Conservation (phyloP, 2,888 invertebrate genomes). For the Dicycla oo region DNA sequence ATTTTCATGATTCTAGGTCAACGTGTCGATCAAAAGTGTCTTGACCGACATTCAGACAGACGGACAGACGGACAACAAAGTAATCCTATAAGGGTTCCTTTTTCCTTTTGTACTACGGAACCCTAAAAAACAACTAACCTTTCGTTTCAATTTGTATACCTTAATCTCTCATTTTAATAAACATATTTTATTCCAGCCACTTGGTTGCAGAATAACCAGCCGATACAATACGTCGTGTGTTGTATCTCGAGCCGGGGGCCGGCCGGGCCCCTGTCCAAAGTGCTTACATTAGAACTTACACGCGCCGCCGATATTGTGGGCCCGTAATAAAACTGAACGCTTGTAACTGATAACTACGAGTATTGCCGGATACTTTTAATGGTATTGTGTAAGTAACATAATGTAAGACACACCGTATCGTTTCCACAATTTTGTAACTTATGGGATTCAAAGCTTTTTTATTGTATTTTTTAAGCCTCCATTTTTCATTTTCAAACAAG, state of each 20-base stretch:
- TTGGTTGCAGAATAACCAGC: slow-evolving; percentile 69
- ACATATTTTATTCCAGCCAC: background rate
- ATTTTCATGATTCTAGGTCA: too few species aligned
- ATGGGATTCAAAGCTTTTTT: background rate
- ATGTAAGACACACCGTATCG: too few species aligned
- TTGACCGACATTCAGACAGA: too few species aligned
- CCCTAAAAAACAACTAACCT: too few species aligned
- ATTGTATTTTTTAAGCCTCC: background rate
- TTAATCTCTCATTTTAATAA: background rate
- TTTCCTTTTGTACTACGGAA: too few species aligned
- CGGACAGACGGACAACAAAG: too few species aligned
- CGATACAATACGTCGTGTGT: slow-evolving; percentile 64
- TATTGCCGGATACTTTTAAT: slow-evolving; percentile 24
- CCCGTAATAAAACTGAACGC: slow-evolving; percentile 57
- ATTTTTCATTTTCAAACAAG: background rate
- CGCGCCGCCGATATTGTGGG: slow-evolving; percentile 63
- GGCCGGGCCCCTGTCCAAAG: slow-evolving; percentile 78
- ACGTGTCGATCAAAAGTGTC: too few species aligned
- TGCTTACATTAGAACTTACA: slow-evolving; percentile 80
- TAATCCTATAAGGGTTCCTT: too few species aligned
- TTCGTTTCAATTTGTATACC: too few species aligned
- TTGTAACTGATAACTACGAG: slow-evolving; percentile 59
- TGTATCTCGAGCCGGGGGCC: slow-evolving; percentile 81
- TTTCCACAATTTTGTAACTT: background rate
- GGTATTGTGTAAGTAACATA: slow-evolving; percentile 4